Conservation (phyloP, 2,888 invertebrate species). For the Busseola fusca region DNA sequence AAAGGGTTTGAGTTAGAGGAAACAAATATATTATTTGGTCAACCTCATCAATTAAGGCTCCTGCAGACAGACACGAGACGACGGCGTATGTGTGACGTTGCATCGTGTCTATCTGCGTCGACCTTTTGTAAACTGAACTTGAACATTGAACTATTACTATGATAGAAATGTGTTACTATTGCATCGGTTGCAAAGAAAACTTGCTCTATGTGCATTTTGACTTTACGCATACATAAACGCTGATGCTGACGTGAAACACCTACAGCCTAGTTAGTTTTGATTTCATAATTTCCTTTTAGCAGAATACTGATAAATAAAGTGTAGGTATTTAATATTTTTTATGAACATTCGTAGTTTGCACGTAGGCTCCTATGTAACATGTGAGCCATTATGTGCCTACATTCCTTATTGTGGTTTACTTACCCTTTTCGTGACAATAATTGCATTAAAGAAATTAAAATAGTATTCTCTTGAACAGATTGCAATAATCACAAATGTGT, state of each 20-base stretch:
- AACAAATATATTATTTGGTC: no score
- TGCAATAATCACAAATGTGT: background rate
- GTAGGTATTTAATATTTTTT: slow-evolving; percentile 27
- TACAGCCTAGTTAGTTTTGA: slow-evolving; percentile 36
- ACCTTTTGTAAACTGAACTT: background rate
- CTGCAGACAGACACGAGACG: background rate
- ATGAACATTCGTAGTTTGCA: slow-evolving; percentile 5
- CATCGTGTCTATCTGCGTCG: background rate
- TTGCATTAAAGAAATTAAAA: background rate
- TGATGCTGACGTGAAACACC: slow-evolving; percentile 42
- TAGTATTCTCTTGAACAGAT: background rate
- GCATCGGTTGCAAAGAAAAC: slow-evolving; percentile 26
- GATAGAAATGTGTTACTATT: background rate
- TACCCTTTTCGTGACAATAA: background rate
- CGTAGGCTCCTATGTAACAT: slow-evolving; percentile 13
- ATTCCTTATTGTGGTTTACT: background rate
- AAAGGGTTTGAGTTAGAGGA: background rate
- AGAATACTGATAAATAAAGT: slow-evolving; percentile 19
- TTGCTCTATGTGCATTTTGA: slow-evolving; percentile 37
- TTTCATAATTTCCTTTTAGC: slow-evolving; percentile 39
- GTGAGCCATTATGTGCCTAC: background rate
- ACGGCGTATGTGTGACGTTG: background rate
- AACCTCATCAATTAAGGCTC: background rate
- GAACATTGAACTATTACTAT: background rate
- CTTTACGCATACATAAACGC: slow-evolving; percentile 34